Evolutionary conservation across 2,888 invertebrate species (phyloP).

Genomic region (Polietes domitor): DNA sequence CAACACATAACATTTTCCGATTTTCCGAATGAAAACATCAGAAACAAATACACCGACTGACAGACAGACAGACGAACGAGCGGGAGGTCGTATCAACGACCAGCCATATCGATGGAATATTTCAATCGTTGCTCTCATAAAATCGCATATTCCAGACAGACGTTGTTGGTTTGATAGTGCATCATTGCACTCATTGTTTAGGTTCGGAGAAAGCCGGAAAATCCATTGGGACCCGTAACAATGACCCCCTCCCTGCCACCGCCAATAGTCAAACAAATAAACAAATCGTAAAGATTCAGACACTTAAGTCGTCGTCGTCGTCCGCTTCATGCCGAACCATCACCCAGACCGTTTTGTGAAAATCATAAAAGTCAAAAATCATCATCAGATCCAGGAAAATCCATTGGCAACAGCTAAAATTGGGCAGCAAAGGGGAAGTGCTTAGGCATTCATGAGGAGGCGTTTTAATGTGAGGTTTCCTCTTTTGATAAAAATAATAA

Average conservation of each 20-base stretch:
- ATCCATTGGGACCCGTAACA: background rate
- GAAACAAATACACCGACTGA: slow-evolving; percentile 8
- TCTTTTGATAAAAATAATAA: too few species aligned
- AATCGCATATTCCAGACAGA: background rate
- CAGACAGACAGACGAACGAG: background rate
- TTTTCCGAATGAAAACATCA: background rate
- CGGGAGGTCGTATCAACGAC: background rate
- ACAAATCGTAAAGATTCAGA: slow-evolving; percentile 25
- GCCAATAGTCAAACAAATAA: slow-evolving; percentile 16
- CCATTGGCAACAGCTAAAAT: background rate
- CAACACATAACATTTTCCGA: background rate
- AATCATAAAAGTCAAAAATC: too few species aligned
- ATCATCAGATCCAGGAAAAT: background rate
- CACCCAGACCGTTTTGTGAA: background rate
- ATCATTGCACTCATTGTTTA: slow-evolving; percentile 5
- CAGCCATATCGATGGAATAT: slow-evolving; percentile 43
- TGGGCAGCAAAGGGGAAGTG: too few species aligned
- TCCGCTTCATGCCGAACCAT: background rate
- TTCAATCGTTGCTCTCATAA: slow-evolving; percentile 60
- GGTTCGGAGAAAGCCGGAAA: slow-evolving; percentile 1
- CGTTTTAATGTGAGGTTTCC: too few species aligned
- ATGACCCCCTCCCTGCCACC: background rate
- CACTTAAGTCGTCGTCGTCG: background rate
- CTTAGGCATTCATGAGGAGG: too few species aligned
- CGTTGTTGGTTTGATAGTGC: background rate